Evolutionary conservation across 2,113 vertebrate species (phyloP), one percentile per base, ranked within the genome.

Genomic region (Nymphicus hollandicus): DNA sequence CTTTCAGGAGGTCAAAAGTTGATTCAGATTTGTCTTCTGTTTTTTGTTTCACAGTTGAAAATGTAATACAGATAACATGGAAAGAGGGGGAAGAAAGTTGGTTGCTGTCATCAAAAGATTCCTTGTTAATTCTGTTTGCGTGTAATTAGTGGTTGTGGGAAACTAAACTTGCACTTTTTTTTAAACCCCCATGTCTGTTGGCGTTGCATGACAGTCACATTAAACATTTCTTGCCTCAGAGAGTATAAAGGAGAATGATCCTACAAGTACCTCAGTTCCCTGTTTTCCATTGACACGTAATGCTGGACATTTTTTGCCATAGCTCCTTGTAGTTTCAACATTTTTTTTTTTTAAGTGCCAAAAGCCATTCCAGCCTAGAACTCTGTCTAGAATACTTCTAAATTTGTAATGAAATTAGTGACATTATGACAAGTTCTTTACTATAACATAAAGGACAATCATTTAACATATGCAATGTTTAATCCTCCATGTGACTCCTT

Each of bases 111-210:
- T 63, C 33, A 64, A 55, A 83, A 11, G 25, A 55, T 15, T 65
- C 11, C 8, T 83, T 5, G 11, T 31, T 2, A 79, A 63, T 86
- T 63, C 3, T 70, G 1, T 47, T 3, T 33, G 7, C 17, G 4
- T 35, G 14, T 58, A 13, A 72, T 65, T 89, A 61, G 16, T 31
- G 7, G 4, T 29, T 81, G 9, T 55, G 15, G 15, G 17, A 89
- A 92, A 53, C 3, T 28, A 69, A 94, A 43, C 9, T 50, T 73
- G 25, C 2, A 82, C 6, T 2, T 44, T 76, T 39, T 4, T 46
- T 60, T 66, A 60, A 35, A 2, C 1, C 2, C 12, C 44, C 33
- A 22, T 4, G 0, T 61, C n/a, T 70, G 17, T 31, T 6, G 4
- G 2, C 2, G 24, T 50, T 77, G 22, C 8, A 25, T 39, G 22